A percentile compares a stretch with the other conserved stretches of the same genome.
phyloP scores from a whole-genome alignment of 2,888 invertebrate species.

The Cerceris ruficornis region DNA sequence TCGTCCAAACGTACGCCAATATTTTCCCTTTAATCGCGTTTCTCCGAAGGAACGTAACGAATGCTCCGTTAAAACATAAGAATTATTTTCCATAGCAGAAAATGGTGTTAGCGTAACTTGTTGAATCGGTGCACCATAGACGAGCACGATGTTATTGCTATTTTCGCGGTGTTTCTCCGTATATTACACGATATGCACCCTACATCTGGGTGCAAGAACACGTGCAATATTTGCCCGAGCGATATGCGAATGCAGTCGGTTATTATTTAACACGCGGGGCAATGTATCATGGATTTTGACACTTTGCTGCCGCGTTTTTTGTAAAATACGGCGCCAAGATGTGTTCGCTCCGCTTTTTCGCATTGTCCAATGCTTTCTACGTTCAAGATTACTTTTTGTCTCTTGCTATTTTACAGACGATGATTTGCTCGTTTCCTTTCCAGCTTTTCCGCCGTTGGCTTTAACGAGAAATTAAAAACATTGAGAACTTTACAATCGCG shows the following conservation, averaged over 20 bases:
- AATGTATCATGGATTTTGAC: constrained; percentile 59
- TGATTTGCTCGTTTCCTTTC: background rate
- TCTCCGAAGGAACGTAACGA: background rate
- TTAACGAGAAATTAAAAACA: background rate
- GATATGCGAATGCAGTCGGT: constrained; percentile 48
- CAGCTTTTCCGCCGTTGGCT: background rate
- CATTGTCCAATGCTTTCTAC: constrained; percentile 1
- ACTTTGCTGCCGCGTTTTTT: constrained; percentile 36
- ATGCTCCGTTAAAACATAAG: background rate
- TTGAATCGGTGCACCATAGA: constrained; percentile 20
- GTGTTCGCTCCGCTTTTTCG: constrained; percentile 26
- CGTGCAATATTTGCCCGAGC: constrained; percentile 30
- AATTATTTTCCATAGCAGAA: background rate
- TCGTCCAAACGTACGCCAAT: background rate
- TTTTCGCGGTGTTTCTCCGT: constrained; percentile 36
- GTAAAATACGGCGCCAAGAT: constrained; percentile 40
- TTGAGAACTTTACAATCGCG: background rate
- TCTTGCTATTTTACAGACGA: background rate
- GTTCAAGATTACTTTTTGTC: constrained; percentile 1
- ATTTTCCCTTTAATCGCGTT: background rate
- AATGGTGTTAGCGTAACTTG: constrained; percentile 18
- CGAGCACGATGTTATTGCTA: background rate
- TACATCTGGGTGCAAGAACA: constrained; percentile 20
- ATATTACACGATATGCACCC: constrained; percentile 54
- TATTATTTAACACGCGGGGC: constrained; percentile 62